These are phyloP conservation scores for Galeopsomyia nigrocyanea DNA, from an alignment of 2,888 invertebrate genomes.

Conservation along the genomic window DNA sequence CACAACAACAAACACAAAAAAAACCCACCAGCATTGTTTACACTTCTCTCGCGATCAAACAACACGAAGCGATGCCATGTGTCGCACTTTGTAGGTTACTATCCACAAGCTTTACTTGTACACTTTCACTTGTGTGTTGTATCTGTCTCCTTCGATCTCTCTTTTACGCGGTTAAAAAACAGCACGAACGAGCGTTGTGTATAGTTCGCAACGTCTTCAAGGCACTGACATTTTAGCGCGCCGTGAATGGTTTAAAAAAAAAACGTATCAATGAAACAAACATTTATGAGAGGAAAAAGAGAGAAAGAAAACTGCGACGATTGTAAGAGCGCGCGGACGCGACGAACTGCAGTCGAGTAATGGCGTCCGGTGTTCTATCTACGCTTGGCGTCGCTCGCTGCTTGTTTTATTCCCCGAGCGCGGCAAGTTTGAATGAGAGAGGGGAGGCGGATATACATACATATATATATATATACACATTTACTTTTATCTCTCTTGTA, in stretches of 20 bases:
- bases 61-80: slow-evolving; percentile 23
- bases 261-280: background rate
- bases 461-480: background rate
- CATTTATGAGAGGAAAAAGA: slow-evolving; percentile 2
- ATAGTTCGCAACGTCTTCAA: no score
- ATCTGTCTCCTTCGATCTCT: no score
- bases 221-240: no score
- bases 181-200: background rate
- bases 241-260: no score
- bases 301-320: background rate
- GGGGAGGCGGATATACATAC: no score
- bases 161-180: no score
- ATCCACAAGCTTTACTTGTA: background rate
- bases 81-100: slow-evolving; percentile 32
- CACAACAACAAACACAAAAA: no score
- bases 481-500: background rate
- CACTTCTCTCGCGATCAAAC: slow-evolving; percentile 5
- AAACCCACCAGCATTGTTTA: slow-evolving; percentile 13
- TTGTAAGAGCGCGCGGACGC: slow-evolving; percentile 22
- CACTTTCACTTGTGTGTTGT: background rate
- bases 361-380: slow-evolving; percentile 32
- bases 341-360: slow-evolving; percentile 33
- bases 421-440: slow-evolving; percentile 20
- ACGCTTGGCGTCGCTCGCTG: slow-evolving; percentile 32
- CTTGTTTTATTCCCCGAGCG: background rate